phyloP scores from a whole-genome alignment of 92 coral and sea anemone species.

The Pocillopora grandis region DNA sequence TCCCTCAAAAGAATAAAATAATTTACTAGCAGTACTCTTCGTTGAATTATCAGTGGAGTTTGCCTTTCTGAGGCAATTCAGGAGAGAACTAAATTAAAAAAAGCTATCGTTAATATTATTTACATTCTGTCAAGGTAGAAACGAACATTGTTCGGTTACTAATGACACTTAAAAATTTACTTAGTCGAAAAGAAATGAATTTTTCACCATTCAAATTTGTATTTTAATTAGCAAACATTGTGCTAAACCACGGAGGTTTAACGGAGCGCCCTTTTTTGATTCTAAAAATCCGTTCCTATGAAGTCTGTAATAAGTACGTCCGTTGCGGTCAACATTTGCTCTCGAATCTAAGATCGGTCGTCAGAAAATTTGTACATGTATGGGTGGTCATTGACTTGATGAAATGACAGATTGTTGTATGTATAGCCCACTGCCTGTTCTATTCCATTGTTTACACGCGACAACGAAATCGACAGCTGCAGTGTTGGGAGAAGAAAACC shows the following conservation, averaged over 20 bases:
- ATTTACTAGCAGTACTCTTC: too few species aligned
- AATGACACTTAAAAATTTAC: conserved; percentile 20
- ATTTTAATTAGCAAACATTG: conserved; percentile 9
- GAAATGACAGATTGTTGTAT: conserved; percentile 5
- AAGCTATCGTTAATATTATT: conserved; percentile 4
- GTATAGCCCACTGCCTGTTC: conserved; percentile 16
- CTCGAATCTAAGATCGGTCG: not conserved
- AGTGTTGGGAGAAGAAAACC: not conserved
- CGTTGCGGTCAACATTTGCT: not conserved
- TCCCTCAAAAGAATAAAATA: too few species aligned
- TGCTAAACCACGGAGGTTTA: not conserved
- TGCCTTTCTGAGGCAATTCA: not conserved
- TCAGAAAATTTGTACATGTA: not conserved
- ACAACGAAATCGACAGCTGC: conserved; percentile 22
- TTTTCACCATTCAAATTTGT: conserved; percentile 27
- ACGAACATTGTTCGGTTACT: conserved; percentile 21
- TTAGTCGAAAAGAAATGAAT: not conserved
- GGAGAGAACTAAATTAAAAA: not conserved
- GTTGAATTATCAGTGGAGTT: not conserved
- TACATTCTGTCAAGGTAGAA: conserved; percentile 4
- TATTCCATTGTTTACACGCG: conserved; percentile 7
- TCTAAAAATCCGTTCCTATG: not conserved
- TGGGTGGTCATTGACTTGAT: not conserved
- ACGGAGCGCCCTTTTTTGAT: not conserved
- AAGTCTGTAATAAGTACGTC: too few species aligned